Base-by-base conservation (phyloP, 37 sponge, comb jelly and placozoan species). In the Cliona cf. orientalis region DNA sequence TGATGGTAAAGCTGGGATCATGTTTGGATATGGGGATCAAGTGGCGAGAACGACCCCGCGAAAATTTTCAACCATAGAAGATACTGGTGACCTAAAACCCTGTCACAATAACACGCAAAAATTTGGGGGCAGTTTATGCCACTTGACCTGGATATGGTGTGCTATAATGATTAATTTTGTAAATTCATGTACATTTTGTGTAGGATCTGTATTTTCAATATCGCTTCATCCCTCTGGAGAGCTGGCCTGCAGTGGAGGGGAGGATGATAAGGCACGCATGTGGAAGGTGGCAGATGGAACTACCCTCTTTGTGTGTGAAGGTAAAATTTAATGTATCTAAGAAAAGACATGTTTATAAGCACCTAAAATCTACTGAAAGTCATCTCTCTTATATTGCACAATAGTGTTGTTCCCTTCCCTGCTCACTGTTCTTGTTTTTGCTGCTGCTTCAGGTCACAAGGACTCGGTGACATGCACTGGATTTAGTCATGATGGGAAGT, bases 381-480 rank as follows among this genome's bases (percentile, higher is more conserved):
- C 2, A 19, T 21, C 5, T 31, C 3, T 61, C 25, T 23, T 23
- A 61, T 5, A 23, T 9, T 61, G 63, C 28, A 37, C 3, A 66
- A 26, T 3, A 37, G 37, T 37, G 17, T 21, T 66, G 37, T 37
- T 61, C 17, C 55, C 17, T 49, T 17, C 55, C 11, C 17, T 49
- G n/a, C n/a, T n/a, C n/a, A n/a, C n/a, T n/a, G n/a, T n/a, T n/a
- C n/a, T n/a, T n/a, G n/a, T n/a, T n/a, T n/a, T n/a, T n/a, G n/a
- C n/a, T n/a, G n/a, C n/a, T n/a, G n/a, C n/a, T n/a, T n/a, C 46
- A 95, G 96, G 96, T 69, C 97, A 97, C 84, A 94, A 91, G 62
- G 97, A 97, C 69, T 97, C 97, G 17, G 97, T 97, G 22, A 83
- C 90, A 0, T 85, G 95, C 66, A 86, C 85, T 32, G 85, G 87